phyloP scores from a whole-genome alignment of 2,113 vertebrate genomes.

The Gymnorhina tibicen region DNA sequence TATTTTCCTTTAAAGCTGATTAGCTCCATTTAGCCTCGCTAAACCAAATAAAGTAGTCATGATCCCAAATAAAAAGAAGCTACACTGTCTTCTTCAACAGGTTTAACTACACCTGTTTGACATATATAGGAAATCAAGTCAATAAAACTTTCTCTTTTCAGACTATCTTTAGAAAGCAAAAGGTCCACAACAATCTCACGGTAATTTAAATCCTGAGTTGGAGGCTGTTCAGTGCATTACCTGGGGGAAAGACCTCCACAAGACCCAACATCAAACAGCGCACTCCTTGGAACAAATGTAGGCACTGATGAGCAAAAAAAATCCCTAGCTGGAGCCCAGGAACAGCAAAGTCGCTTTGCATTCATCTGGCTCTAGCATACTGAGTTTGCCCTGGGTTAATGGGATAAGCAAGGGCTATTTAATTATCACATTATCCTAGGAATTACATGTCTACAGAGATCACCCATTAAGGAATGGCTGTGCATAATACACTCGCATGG shows the following conservation, averaged over 20 bases:
- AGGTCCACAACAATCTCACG: not conserved
- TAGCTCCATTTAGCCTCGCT: not conserved
- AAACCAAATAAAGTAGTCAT: not conserved
- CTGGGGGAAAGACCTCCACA: not conserved
- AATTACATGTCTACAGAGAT: conserved; percentile 47
- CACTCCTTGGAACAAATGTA: not conserved
- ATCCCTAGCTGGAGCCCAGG: not conserved
- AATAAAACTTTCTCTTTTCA: not conserved
- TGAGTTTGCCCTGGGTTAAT: conserved; percentile 43
- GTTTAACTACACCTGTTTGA: not conserved
- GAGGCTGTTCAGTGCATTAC: not conserved
- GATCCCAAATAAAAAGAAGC: not conserved
- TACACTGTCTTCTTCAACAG: not conserved
- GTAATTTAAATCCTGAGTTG: not conserved
- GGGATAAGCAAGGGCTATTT: conserved; percentile 53
- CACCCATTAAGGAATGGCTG: not conserved
- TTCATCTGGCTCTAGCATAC: not conserved
- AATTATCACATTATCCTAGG: conserved; percentile 40
- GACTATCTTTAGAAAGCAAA: not conserved
- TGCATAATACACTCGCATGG: not conserved
- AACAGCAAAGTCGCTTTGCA: not conserved
- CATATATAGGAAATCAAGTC: not conserved
- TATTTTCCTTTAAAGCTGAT: conserved; percentile 28
- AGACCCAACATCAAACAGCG: not conserved
- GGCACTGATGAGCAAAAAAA: not conserved